Conservation (phyloP, 2,888 invertebrate species). For the Drosophila kanekoi region DNA sequence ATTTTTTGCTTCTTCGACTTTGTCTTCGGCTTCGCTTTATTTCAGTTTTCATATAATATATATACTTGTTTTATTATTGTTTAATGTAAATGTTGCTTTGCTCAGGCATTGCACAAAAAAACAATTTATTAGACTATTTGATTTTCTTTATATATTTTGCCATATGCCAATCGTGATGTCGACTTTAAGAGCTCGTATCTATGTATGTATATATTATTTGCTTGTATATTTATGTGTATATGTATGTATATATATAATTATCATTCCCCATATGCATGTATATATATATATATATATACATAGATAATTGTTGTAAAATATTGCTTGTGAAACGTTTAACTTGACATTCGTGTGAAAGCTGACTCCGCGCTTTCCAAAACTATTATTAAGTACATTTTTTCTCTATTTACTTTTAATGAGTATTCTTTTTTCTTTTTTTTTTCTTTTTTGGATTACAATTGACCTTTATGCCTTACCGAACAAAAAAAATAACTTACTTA, state of each 20-base stretch:
- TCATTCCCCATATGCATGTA: conserved; percentile 22
- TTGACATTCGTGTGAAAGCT: conserved; percentile 65
- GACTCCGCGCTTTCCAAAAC: conserved; percentile 29
- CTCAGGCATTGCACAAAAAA: conserved; percentile 48
- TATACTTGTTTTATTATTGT: conserved; percentile 36
- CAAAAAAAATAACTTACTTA: conserved; percentile 59
- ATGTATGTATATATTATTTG: conserved; percentile 30
- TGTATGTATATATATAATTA: conserved; percentile 33
- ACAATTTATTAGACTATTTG: conserved; percentile 49
- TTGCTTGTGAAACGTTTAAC: conserved; percentile 79
- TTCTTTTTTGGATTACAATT: conserved; percentile 54
- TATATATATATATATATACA: conserved; percentile 32
- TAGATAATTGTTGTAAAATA: conserved; percentile 67
- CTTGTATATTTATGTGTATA: conserved; percentile 28
- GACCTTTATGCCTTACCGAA: conserved; percentile 56
- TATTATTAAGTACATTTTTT: conserved; percentile 14
- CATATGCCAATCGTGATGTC: conserved; percentile 39
- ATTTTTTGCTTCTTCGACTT: conserved; percentile 31
- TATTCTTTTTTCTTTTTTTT: conserved; percentile 14
- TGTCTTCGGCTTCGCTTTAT: conserved; percentile 1
- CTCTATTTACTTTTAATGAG: conserved; percentile 18
- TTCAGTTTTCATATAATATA: conserved; percentile 29
- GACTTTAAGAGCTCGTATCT: conserved; percentile 19
- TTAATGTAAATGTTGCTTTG: conserved; percentile 51
- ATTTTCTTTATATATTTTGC: conserved; percentile 12